These are phyloP conservation scores for Lycaena phlaeas DNA, from an alignment of 2,888 invertebrate genomes.

Conservation along the genomic window DNA sequence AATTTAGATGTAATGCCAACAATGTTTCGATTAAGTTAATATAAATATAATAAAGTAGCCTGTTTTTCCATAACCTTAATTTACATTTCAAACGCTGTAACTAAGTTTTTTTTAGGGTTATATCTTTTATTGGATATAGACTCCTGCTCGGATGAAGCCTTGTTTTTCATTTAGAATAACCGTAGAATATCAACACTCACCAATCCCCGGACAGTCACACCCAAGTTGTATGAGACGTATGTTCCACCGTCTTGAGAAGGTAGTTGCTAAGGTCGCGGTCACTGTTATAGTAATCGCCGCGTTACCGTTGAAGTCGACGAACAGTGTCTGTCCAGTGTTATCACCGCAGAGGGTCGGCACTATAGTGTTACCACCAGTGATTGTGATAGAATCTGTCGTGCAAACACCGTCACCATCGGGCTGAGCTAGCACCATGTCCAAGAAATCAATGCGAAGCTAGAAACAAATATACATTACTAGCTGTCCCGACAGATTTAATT, in stretches of 20 bases:
- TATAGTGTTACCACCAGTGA: conserved; percentile 78
- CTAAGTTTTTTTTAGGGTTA: too few species aligned
- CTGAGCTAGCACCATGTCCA: conserved; percentile 80
- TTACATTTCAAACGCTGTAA: too few species aligned
- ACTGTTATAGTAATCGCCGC: conserved; percentile 79
- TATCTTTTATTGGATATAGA: too few species aligned
- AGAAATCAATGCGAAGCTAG: conserved; percentile 84
- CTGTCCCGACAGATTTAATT: too few species aligned
- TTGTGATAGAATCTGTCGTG: conserved; percentile 77
- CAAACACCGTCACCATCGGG: conserved; percentile 83
- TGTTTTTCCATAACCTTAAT: too few species aligned
- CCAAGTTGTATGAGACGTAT: conserved; percentile 80
- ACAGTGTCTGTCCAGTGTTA: conserved; percentile 85
- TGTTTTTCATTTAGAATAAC: too few species aligned
- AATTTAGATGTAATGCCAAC: too few species aligned
- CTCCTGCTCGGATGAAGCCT: too few species aligned
- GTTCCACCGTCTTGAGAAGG: conserved; percentile 81
- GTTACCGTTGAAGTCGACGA: conserved; percentile 80
- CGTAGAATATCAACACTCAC: too few species aligned
- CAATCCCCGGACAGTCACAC: conserved; percentile 79
- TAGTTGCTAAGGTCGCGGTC: conserved; percentile 73
- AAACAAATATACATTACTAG: too few species aligned
- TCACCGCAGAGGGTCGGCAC: conserved; percentile 85
- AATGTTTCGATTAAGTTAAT: too few species aligned
- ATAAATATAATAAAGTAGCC: too few species aligned